Evolutionary conservation across 2,888 invertebrate species (phyloP).

Genomic region (Euphydryas editha): DNA sequence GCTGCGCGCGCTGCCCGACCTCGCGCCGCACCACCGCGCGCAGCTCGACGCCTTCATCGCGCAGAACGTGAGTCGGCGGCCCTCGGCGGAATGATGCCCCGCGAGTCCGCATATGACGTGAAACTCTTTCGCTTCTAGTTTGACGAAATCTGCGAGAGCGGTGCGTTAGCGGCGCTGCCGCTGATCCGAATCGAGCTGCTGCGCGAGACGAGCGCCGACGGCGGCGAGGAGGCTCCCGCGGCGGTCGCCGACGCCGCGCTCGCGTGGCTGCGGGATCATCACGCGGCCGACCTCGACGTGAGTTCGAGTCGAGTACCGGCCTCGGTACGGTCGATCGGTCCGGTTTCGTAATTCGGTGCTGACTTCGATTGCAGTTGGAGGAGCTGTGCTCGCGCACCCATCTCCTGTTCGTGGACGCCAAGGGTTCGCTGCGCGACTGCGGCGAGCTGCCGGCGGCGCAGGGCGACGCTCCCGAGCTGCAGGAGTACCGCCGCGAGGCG

Average conservation of each 20-base stretch:
- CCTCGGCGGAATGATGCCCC: too few relatives aligned
- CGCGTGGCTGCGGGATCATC: slow-evolving; percentile 82
- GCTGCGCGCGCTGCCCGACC: slow-evolving; percentile 85
- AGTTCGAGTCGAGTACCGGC: slow-evolving; percentile 8
- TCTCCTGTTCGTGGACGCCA: slow-evolving; percentile 89
- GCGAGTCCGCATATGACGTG: neutral
- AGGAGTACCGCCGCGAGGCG: slow-evolving; percentile 87
- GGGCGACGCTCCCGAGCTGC: slow-evolving; percentile 90
- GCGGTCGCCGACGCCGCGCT: slow-evolving; percentile 86
- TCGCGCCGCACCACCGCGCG: slow-evolving; percentile 78
- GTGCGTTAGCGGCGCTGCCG: slow-evolving; percentile 86
- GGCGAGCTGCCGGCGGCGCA: slow-evolving; percentile 86
- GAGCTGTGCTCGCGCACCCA: slow-evolving; percentile 87
- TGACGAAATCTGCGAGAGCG: slow-evolving; percentile 84
- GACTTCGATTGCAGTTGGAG: slow-evolving; percentile 49
- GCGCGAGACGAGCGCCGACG: slow-evolving; percentile 88
- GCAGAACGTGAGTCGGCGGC: slow-evolving; percentile 80
- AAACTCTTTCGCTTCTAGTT: slow-evolving; percentile 74
- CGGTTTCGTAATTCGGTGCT: neutral
- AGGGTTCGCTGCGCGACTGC: slow-evolving; percentile 91
- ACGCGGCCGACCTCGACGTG: slow-evolving; percentile 44
- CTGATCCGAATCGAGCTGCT: slow-evolving; percentile 89
- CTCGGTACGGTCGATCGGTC: neutral
- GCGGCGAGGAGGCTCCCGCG: slow-evolving; percentile 81
- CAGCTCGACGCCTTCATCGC: slow-evolving; percentile 88